Percentiles rank a stretch among this genome's conserved stretches.
Evolutionary conservation across 2,888 invertebrate species (phyloP).

Genomic region (Drosophila kuntzei): DNA sequence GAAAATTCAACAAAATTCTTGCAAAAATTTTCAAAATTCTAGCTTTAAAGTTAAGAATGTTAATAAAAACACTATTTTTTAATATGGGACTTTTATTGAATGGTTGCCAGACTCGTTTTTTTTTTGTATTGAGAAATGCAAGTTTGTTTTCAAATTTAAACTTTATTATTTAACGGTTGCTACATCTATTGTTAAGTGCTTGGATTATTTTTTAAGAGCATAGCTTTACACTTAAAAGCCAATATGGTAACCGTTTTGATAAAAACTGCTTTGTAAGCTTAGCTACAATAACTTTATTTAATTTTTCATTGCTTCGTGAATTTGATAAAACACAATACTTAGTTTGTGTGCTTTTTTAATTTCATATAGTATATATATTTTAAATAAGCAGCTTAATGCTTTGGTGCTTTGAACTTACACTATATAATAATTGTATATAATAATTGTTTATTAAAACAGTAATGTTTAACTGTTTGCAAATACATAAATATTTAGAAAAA

Average conservation of each 20-base stretch:
- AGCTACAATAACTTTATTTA: conserved; percentile 40
- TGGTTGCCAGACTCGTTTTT: too few relatives aligned
- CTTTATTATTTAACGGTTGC: conserved; percentile 70
- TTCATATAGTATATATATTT: conserved; percentile 58
- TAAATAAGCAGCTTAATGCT: conserved; percentile 55
- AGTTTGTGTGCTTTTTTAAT: conserved; percentile 45
- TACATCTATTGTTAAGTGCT: conserved; percentile 71
- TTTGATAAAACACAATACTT: conserved; percentile 55
- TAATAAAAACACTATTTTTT: too few relatives aligned
- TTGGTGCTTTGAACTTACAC: conserved; percentile 68
- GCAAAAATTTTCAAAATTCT: too few relatives aligned
- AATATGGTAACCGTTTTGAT: conserved; percentile 46
- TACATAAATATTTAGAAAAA: conserved; percentile 41
- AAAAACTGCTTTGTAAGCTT: conserved; percentile 49
- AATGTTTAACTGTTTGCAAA: conserved; percentile 36
- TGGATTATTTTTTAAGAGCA: conserved; percentile 48
- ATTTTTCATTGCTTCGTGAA: conserved; percentile 57
- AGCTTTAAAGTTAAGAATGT: too few relatives aligned
- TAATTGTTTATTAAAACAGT: conserved; percentile 43
- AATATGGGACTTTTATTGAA: too few relatives aligned
- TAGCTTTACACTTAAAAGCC: conserved; percentile 58
- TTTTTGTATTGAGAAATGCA: neutral
- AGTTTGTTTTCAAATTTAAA: conserved; percentile 35
- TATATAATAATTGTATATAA: conserved; percentile 59
- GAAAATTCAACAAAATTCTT: too few relatives aligned